Conservation (phyloP, 2,113 vertebrate species). For the Telmatochromis sp. region DNA sequence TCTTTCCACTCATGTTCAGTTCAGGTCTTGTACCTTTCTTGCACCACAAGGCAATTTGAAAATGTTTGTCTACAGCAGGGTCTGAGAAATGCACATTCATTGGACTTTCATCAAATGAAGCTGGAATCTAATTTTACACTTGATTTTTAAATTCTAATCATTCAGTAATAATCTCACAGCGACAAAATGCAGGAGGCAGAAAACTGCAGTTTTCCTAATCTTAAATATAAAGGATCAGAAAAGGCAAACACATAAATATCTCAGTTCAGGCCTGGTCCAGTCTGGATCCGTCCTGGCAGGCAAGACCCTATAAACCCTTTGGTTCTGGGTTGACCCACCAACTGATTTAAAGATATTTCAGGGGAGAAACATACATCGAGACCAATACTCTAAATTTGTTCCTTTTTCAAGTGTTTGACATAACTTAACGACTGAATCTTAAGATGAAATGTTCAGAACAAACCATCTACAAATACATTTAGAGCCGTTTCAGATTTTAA, state of each 20-base stretch:
- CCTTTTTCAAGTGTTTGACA: background rate
- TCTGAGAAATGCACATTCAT: background rate
- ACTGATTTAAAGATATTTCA: background rate
- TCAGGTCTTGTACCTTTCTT: background rate
- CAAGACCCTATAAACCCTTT: background rate
- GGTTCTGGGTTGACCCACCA: background rate
- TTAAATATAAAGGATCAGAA: background rate
- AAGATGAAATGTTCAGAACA: background rate
- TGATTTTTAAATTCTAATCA: background rate
- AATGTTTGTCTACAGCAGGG: background rate
- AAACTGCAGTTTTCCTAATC: background rate
- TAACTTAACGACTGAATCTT: background rate
- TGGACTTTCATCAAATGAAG: background rate
- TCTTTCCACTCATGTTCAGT: background rate
- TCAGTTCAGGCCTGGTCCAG: background rate
- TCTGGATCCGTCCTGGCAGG: background rate
- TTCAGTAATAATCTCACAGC: background rate
- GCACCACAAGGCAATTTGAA: background rate
- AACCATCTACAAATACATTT: background rate
- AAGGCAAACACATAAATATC: background rate
- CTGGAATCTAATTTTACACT: background rate
- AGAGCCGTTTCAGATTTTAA: background rate
- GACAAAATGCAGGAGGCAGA: background rate
- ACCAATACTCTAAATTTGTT: background rate
- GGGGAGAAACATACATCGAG: background rate